A percentile compares a stretch with the other conserved stretches of the same genome.
Evolutionary conservation across 1,140 invertebrate species (phyloP).

Genomic region (Caenorhabditis brenneri): DNA sequence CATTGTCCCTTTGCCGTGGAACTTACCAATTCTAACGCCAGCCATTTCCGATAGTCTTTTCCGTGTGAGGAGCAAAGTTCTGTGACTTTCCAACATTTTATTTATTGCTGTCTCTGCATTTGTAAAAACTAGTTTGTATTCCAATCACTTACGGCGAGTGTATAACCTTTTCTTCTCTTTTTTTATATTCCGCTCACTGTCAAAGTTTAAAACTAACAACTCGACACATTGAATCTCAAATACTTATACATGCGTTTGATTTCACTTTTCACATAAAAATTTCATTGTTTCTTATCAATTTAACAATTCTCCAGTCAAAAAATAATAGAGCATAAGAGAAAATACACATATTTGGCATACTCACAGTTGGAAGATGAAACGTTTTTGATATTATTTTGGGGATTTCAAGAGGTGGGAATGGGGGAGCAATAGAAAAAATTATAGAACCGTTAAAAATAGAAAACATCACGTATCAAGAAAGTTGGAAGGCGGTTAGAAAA

Average conservation of each 20-base stretch:
- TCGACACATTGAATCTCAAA: neutral
- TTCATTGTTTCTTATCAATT: neutral
- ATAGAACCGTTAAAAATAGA: neutral
- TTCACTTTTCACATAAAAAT: neutral
- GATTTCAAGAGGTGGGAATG: neutral
- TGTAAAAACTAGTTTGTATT: neutral
- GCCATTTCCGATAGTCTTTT: conserved; percentile 57
- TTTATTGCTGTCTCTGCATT: neutral
- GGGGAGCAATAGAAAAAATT: neutral
- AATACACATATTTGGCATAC: neutral
- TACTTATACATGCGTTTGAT: neutral
- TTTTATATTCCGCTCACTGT: neutral
- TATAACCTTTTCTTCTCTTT: neutral
- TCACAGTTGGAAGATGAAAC: neutral
- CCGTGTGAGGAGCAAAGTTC: conserved; percentile 49
- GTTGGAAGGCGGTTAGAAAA: neutral
- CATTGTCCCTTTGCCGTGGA: conserved; percentile 52
- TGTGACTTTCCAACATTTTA: neutral
- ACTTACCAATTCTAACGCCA: conserved; percentile 40
- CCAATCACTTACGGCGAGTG: neutral
- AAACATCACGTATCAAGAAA: neutral
- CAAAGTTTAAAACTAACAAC: neutral
- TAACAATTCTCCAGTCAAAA: neutral
- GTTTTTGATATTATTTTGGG: neutral
- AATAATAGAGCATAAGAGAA: neutral